Percentiles rank a stretch among this genome's conserved stretches.
phyloP scores from a whole-genome alignment of 2,888 invertebrate genomes.

The Scrobipalpa costella region DNA sequence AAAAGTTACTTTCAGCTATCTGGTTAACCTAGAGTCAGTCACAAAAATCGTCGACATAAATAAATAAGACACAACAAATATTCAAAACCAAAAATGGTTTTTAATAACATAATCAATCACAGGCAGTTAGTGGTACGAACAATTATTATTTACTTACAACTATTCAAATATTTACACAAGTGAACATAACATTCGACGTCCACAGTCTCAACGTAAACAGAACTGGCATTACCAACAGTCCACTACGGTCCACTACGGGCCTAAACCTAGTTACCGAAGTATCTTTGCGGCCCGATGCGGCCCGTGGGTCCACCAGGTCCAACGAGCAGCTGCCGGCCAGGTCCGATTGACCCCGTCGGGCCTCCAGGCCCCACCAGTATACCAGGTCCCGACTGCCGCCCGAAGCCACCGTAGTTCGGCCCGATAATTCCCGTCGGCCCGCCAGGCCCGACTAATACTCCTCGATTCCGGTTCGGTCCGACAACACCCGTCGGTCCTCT shows the following conservation, averaged over 20 bases:
- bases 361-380: constrained; percentile 71
- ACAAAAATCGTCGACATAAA: too few relatives aligned
- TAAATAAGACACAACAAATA: constrained; percentile 6
- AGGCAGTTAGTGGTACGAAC: constrained; percentile 6
- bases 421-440: constrained; percentile 66
- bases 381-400: constrained; percentile 41
- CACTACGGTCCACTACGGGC: constrained; percentile 22
- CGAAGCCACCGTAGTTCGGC: constrained; percentile 35
- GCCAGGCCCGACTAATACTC: constrained; percentile 66
- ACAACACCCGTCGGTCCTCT: constrained; percentile 55
- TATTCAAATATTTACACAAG: constrained; percentile 44
- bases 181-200: not conserved
- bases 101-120: constrained; percentile 25
- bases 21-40: too few relatives aligned
- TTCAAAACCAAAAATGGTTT: constrained; percentile 11
- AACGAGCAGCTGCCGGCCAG: constrained; percentile 62
- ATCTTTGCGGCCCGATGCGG: constrained; percentile 55
- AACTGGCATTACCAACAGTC: not conserved
- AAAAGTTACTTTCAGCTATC: not conserved
- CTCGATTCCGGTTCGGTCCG: constrained; percentile 51
- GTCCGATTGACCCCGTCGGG: constrained; percentile 59
- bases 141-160: constrained; percentile 31
- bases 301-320: constrained; percentile 76
- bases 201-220: constrained; percentile 22
- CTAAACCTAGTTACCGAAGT: constrained; percentile 39